Evolutionary conservation across 2,113 vertebrate genomes (phyloP).

Genomic region (Turnix velox): DNA sequence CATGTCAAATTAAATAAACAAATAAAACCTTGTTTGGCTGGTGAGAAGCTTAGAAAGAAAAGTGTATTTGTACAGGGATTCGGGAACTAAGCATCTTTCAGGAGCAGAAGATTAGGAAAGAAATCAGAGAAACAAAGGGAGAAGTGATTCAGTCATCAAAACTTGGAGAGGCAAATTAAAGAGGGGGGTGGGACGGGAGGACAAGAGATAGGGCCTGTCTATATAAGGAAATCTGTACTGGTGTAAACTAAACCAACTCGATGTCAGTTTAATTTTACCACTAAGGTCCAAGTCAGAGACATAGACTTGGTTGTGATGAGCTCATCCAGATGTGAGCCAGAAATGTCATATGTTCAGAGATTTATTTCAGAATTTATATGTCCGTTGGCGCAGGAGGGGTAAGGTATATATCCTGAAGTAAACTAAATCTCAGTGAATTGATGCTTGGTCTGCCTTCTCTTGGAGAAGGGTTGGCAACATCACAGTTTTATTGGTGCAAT

Average conservation of each 20-base stretch:
- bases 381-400: accelerated
- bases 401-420: neutral
- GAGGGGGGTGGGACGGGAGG: neutral
- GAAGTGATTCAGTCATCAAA: conserved; percentile 42
- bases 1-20: conserved; percentile 70
- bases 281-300: neutral
- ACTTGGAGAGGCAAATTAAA: conserved; percentile 12
- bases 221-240: conserved; percentile 51
- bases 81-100: conserved; percentile 55
- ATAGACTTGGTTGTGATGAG: neutral
- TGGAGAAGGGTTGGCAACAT: neutral
- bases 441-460: neutral
- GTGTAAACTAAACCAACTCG: neutral
- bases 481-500: neutral
- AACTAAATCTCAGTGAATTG: neutral
- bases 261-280: conserved; percentile 18
- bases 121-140: conserved; percentile 55
- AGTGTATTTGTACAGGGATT: conserved; percentile 65
- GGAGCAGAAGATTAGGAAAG: conserved; percentile 58
- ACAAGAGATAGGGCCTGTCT: conserved; percentile 20
- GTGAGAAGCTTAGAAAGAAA: conserved; percentile 53
- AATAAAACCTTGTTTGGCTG: conserved; percentile 65
- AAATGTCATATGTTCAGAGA: accelerated
- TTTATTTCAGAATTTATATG: neutral
- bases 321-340: neutral